A percentile compares a stretch with the other conserved stretches of the same genome.
Evolutionary conservation across 2,888 invertebrate species (phyloP).

Genomic region (Ctena decussata): DNA sequence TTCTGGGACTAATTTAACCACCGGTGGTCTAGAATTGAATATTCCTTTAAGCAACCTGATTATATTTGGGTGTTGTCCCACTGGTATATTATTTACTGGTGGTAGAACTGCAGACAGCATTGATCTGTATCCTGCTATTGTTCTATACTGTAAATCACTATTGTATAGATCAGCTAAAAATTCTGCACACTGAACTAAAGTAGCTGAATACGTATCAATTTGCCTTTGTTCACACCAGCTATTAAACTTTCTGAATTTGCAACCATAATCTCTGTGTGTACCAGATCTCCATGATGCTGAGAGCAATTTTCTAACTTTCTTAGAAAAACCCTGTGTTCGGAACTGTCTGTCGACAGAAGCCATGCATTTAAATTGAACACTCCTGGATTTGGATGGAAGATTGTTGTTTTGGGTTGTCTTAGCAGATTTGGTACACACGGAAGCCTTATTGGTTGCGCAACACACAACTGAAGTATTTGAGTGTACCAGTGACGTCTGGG

Average conservation of each 20-base stretch:
- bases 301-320: neutral
- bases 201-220: constrained; percentile 27
- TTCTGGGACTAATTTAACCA: neutral
- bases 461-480: constrained; percentile 13
- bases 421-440: neutral
- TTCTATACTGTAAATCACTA: constrained; percentile 19
- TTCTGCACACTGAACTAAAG: constrained; percentile 25
- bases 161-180: constrained; percentile 21
- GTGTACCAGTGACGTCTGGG: constrained; percentile 38
- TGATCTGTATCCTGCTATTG: constrained; percentile 16
- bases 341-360: constrained; percentile 26
- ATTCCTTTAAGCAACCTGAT: constrained; percentile 22
- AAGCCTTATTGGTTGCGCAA: neutral
- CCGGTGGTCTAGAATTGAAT: constrained; percentile 13
- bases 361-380: constrained; percentile 34
- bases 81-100: constrained; percentile 6
- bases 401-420: neutral
- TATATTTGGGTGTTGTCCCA: constrained; percentile 28
- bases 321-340: constrained; percentile 25
- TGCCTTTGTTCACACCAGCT: constrained; percentile 30
- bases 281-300: neutral
- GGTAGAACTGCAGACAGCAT: constrained; percentile 22
- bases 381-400: constrained; percentile 17
- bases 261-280: constrained; percentile 21
- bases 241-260: constrained; percentile 23